A percentile compares a stretch with the other conserved stretches of the same genome.
These are phyloP conservation scores for Alviniconcha strummeri DNA, from an alignment of 2,888 invertebrate species.

Conservation along the genomic window DNA sequence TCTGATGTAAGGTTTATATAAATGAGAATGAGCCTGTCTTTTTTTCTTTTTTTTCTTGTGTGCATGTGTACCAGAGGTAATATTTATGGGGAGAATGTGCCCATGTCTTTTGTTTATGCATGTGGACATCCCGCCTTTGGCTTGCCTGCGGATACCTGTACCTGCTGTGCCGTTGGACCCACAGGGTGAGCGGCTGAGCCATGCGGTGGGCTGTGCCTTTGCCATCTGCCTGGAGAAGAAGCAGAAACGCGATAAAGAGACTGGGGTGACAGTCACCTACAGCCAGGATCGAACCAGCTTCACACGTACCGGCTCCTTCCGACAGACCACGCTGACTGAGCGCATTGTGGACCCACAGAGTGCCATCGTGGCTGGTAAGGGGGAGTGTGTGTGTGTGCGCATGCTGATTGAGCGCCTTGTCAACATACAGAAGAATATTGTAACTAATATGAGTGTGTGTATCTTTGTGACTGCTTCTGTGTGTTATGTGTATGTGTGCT, in stretches of 20 bases:
- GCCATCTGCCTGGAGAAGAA: conserved; percentile 98
- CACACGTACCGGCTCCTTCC: conserved; percentile 93
- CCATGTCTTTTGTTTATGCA: conserved; percentile 22
- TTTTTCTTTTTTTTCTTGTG: too few relatives aligned
- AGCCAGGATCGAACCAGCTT: conserved; percentile 81
- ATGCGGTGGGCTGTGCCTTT: conserved; percentile 99
- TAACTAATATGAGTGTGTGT: background rate
- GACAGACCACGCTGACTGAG: conserved; percentile 86
- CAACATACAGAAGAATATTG: background rate
- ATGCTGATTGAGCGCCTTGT: background rate
- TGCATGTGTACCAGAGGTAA: too few relatives aligned
- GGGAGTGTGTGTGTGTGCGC: background rate
- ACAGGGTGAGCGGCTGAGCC: conserved; percentile 95
- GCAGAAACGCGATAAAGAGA: conserved; percentile 95
- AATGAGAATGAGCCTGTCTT: too few relatives aligned
- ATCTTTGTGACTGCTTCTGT: background rate
- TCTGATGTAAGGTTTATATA: too few relatives aligned
- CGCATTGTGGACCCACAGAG: conserved; percentile 81
- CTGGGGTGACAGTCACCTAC: conserved; percentile 70
- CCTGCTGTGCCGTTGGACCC: conserved; percentile 27
- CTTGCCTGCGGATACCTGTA: background rate
- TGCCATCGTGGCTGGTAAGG: conserved; percentile 74
- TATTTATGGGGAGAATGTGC: conserved; percentile 29
- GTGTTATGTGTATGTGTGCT: background rate
- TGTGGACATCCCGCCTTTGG: background rate